Percentiles rank a stretch among this genome's conserved stretches.
Evolutionary conservation across 2,888 invertebrate species (phyloP).

Genomic region (Sipha maydis): DNA sequence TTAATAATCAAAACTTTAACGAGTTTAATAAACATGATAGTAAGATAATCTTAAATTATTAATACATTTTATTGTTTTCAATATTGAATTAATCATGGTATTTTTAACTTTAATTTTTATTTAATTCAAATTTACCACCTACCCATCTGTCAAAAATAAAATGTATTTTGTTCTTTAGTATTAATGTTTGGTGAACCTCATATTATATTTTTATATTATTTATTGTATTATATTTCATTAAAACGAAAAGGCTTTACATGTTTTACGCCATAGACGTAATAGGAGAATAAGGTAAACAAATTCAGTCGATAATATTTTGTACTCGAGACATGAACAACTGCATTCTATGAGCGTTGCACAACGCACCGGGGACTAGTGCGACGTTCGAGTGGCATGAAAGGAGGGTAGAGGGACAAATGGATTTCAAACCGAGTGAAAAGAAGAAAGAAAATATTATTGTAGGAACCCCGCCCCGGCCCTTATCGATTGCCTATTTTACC

Average conservation of each 20-base stretch:
- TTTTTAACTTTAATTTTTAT: too few species aligned
- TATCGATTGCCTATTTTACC: slow-evolving; percentile 61
- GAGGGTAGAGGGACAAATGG: slow-evolving; percentile 33
- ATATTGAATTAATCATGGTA: too few species aligned
- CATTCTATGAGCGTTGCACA: not conserved
- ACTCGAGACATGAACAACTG: not conserved
- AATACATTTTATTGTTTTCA: too few species aligned
- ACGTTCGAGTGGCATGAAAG: not conserved
- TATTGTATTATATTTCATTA: too few species aligned
- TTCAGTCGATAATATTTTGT: not conserved
- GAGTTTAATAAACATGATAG: too few species aligned
- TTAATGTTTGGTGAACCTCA: too few species aligned
- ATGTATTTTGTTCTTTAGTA: too few species aligned
- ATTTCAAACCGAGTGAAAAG: slow-evolving; percentile 42
- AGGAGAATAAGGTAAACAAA: not conserved
- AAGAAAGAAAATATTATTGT: slow-evolving; percentile 58
- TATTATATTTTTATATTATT: too few species aligned
- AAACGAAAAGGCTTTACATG: not conserved
- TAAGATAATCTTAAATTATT: too few species aligned
- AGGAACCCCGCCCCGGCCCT: slow-evolving; percentile 36
- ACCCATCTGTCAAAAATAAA: not conserved
- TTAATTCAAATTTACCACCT: too few species aligned
- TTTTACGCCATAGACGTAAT: not conserved
- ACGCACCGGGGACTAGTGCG: not conserved
- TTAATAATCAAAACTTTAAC: too few species aligned